Percentiles rank a stretch among this genome's conserved stretches.
Conservation (phyloP, 2,113 vertebrate genomes). For the Cisticola juncidis region DNA sequence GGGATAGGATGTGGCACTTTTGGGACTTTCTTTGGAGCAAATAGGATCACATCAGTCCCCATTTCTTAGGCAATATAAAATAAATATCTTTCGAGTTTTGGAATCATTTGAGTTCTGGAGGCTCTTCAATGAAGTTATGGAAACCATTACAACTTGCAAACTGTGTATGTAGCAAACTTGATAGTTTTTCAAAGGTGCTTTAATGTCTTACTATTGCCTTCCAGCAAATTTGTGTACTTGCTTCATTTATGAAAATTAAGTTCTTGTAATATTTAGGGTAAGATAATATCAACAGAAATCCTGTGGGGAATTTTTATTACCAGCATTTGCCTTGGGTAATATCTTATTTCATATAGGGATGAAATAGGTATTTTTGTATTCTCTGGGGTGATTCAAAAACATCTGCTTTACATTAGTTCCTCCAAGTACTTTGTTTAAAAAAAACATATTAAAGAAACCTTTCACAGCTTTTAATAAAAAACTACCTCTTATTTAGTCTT, state of each 20-base stretch:
- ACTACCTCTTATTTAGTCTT: conserved; percentile 10
- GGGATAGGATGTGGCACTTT: background rate
- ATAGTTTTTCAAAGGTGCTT: background rate
- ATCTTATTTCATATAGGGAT: conserved; percentile 18
- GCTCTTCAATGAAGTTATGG: background rate
- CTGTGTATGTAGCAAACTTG: background rate
- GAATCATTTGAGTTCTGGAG: background rate
- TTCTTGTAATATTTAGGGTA: conserved; percentile 32
- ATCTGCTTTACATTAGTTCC: conserved; percentile 43
- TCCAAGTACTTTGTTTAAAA: conserved; percentile 39
- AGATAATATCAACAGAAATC: conserved; percentile 39
- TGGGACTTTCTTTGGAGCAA: background rate
- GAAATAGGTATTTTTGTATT: conserved; percentile 22
- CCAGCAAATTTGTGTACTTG: conserved; percentile 2
- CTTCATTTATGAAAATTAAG: conserved; percentile 39
- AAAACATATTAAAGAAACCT: conserved; percentile 29
- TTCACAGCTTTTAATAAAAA: background rate
- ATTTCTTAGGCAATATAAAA: background rate
- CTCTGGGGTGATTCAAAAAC: conserved; percentile 35
- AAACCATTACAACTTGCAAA: background rate
- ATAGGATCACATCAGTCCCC: background rate
- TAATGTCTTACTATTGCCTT: background rate
- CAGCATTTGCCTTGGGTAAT: conserved; percentile 24
- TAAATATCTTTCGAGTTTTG: background rate
- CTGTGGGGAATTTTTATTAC: conserved; percentile 16